A percentile compares a stretch with the other conserved stretches of the same genome.
Conservation (phyloP, 1,140 invertebrate genomes). For the Polyergus mexicanus region DNA sequence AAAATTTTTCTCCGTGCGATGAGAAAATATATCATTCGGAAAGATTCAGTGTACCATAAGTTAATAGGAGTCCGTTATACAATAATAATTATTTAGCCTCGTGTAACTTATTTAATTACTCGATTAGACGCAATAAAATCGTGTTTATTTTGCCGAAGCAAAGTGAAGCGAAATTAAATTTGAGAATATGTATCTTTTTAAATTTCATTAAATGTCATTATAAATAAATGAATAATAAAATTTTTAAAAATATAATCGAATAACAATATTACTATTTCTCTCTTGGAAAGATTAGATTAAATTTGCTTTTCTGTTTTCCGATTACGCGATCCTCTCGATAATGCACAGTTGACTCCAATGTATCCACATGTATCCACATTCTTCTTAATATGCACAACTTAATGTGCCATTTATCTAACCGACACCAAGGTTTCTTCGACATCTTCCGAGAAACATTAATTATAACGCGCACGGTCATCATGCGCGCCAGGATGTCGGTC, state of each 20-base stretch:
- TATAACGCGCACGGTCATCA: constrained; percentile 19
- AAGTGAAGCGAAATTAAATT: not conserved
- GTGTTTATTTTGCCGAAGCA: not conserved
- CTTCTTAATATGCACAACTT: constrained; percentile 19
- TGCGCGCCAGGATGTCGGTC: constrained; percentile 60
- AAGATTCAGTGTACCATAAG: not conserved
- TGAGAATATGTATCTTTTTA: not conserved
- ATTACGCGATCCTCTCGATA: constrained; percentile 17
- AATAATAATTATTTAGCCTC: not conserved
- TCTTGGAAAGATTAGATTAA: not conserved
- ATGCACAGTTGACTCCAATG: constrained; percentile 4
- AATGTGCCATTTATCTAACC: constrained; percentile 18
- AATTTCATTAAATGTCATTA: too few relatives aligned
- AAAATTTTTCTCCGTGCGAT: not conserved
- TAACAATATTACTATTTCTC: not conserved
- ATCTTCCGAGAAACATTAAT: constrained; percentile 62
- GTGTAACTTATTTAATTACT: not conserved
- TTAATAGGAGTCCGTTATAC: not conserved
- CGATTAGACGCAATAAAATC: not conserved
- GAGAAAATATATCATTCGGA: not conserved
- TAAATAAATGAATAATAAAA: not conserved
- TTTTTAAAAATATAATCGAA: not conserved
- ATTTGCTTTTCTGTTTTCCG: not conserved
- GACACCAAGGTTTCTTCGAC: constrained; percentile 20
- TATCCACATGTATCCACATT: constrained; percentile 17